These are phyloP conservation scores for Chymomyza caudatula DNA, from an alignment of 2,888 invertebrate genomes.

Conservation along the genomic window DNA sequence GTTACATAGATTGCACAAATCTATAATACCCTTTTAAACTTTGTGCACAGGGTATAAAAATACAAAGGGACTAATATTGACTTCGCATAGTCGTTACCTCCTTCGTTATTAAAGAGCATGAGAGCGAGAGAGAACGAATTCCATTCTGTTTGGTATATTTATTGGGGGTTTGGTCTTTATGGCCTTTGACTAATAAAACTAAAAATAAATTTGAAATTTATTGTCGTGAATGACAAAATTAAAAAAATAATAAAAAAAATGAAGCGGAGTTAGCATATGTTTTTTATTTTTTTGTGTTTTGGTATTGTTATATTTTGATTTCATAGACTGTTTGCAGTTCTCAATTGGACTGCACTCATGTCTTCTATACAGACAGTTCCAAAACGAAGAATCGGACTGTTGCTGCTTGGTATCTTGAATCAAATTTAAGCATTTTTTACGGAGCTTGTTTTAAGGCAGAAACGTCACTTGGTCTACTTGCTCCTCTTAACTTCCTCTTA, in stretches of 20 bases:
- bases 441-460: no score
- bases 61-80: background rate
- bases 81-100: background rate
- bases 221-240: constrained; percentile 57
- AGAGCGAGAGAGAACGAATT: background rate
- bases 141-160: background rate
- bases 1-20: no score
- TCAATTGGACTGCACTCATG: no score
- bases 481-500: no score
- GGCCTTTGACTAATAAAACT: constrained; percentile 42
- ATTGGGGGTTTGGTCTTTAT: background rate
- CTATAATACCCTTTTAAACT: no score
- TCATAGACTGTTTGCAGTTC: no score
- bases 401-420: no score
- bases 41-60: no score
- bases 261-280: constrained; percentile 27
- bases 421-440: no score
- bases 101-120: background rate
- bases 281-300: constrained; percentile 57
- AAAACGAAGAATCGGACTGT: no score
- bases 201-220: constrained; percentile 64
- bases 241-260: background rate
- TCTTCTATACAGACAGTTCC: no score
- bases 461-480: no score
- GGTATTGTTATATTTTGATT: constrained; percentile 2